Conservation (phyloP, 1,140 invertebrate genomes). For the Steinernema khuongi region DNA sequence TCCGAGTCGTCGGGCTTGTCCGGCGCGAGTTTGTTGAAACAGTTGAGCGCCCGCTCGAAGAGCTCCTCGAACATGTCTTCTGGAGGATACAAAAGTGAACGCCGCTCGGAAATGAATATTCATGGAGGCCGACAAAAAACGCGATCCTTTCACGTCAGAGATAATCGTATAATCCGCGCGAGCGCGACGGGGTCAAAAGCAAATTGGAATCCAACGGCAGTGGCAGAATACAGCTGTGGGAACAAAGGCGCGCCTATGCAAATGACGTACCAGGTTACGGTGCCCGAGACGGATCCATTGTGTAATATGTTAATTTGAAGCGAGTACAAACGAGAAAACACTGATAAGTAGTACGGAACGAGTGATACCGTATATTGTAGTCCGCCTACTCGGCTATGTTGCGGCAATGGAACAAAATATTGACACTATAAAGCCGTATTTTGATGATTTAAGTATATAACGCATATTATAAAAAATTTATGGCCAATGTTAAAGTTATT, state of each 20-base stretch:
- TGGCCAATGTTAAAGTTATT: too few species aligned
- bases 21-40: background rate
- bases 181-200: conserved; percentile 6
- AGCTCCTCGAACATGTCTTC: background rate
- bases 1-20: background rate
- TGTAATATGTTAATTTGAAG: too few species aligned
- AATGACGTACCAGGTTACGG: background rate
- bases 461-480: too few species aligned
- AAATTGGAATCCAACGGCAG: conserved; percentile 10
- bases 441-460: too few species aligned
- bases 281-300: background rate
- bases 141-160: background rate
- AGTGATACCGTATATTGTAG: too few species aligned
- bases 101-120: background rate
- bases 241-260: background rate
- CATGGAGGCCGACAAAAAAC: background rate
- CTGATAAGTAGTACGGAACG: too few species aligned
- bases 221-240: background rate
- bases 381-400: too few species aligned
- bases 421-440: too few species aligned
- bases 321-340: too few species aligned
- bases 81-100: background rate
- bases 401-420: too few species aligned
- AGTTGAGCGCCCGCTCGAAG: background rate
- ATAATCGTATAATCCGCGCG: conserved; percentile 6